phyloP scores from a whole-genome alignment of 2,797 vertebrate species.

The Myotis pilosus region DNA sequence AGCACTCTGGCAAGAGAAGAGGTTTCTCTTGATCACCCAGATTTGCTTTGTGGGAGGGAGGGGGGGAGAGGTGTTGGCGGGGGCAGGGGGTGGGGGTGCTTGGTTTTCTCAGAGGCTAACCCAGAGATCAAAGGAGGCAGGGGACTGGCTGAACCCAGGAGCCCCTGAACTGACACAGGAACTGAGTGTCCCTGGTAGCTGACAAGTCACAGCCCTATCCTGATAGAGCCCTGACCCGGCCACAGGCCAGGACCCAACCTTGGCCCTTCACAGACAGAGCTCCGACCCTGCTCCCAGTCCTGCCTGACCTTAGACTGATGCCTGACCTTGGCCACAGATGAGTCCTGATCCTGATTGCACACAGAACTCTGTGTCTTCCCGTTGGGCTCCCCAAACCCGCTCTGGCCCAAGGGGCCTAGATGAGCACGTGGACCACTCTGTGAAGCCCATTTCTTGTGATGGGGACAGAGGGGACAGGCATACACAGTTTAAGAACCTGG shows the following conservation, averaged over 20 bases:
- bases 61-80: too few relatives aligned
- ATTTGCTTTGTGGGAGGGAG: neutral
- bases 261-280: neutral
- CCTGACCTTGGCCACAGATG: neutral
- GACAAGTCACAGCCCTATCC: too few relatives aligned
- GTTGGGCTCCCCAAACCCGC: neutral
- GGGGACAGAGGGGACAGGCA: neutral
- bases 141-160: neutral
- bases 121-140: neutral
- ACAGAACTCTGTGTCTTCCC: neutral
- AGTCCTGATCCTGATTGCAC: neutral
- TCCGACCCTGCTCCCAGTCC: neutral
- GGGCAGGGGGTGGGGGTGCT: neutral
- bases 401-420: too few relatives aligned
- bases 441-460: neutral
- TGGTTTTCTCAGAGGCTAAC: neutral
- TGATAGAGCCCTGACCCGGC: accelerated
- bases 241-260: neutral
- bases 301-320: neutral
- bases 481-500: neutral
- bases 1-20: neutral
- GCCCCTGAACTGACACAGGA: neutral
- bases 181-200: neutral
- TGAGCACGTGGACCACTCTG: neutral
- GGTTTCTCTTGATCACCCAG: neutral